Evolutionary conservation across 2,113 vertebrate species (phyloP).

Genomic region (Macroglossus sobrinus): DNA sequence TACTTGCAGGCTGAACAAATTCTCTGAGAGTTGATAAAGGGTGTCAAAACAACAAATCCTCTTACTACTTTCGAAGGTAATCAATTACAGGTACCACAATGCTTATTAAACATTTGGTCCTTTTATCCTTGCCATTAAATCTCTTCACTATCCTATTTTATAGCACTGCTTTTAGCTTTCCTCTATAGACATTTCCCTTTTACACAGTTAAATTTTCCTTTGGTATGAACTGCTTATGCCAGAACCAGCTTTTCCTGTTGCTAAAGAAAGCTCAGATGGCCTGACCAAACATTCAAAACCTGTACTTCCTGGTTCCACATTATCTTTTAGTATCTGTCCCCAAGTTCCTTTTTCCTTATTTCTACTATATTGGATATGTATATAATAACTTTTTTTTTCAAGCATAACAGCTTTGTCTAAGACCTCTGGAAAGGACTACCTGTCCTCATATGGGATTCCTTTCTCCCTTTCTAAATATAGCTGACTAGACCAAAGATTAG

Average conservation of each 20-base stretch:
- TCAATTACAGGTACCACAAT: background rate
- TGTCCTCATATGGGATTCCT: background rate
- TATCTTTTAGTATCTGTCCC: background rate
- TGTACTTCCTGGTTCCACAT: background rate
- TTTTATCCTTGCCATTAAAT: background rate
- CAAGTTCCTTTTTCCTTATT: background rate
- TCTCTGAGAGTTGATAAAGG: background rate
- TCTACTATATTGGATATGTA: background rate
- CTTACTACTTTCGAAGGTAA: background rate
- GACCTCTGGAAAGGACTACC: background rate
- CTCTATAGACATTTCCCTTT: background rate
- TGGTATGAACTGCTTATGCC: background rate
- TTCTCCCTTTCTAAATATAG: background rate
- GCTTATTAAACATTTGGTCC: background rate
- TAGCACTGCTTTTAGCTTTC: background rate
- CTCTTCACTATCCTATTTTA: background rate
- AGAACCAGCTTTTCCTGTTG: background rate
- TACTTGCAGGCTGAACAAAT: background rate
- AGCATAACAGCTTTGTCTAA: background rate
- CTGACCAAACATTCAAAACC: background rate
- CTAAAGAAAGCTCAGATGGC: background rate
- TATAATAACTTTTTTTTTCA: background rate
- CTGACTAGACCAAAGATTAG: background rate
- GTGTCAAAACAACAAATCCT: background rate
- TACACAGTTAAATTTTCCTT: background rate